phyloP scores from a whole-genome alignment of 2,113 vertebrate species.

The Zapornia atra region DNA sequence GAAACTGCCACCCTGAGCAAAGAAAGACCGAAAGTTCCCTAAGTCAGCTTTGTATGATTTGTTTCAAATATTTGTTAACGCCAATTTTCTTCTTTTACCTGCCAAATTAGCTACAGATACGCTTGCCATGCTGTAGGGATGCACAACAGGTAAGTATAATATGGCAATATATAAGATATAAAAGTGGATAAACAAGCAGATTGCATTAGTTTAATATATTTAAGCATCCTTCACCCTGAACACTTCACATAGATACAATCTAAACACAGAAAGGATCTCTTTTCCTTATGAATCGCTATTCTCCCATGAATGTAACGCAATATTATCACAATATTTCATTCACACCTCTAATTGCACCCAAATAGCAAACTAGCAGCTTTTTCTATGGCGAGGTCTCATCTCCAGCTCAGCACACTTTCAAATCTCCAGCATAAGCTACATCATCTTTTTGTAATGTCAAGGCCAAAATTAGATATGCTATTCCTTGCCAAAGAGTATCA shows the following conservation, averaged over 20 bases:
- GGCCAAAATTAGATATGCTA: not conserved
- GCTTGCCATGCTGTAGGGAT: not conserved
- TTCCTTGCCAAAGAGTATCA: not conserved
- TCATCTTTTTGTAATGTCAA: not conserved
- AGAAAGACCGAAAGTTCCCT: not conserved
- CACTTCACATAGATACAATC: not conserved
- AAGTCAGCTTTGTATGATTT: not conserved
- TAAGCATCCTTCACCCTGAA: not conserved
- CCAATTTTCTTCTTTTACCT: not conserved
- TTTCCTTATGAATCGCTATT: not conserved
- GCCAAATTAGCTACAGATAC: not conserved
- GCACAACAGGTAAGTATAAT: not conserved
- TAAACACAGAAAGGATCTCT: not conserved
- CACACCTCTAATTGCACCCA: not conserved
- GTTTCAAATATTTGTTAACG: not conserved
- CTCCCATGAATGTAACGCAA: not conserved
- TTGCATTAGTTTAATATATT: not conserved
- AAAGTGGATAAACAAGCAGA: not conserved
- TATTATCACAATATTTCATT: not conserved
- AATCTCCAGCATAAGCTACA: not conserved
- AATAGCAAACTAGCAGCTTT: not conserved
- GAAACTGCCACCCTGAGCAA: not conserved
- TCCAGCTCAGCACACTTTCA: not conserved
- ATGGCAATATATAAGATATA: not conserved
- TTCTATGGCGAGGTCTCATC: accelerated